A percentile compares a stretch with the other conserved stretches of the same genome.
Conservation (phyloP, 2,113 vertebrate genomes). For the Oryzias melastigma region DNA sequence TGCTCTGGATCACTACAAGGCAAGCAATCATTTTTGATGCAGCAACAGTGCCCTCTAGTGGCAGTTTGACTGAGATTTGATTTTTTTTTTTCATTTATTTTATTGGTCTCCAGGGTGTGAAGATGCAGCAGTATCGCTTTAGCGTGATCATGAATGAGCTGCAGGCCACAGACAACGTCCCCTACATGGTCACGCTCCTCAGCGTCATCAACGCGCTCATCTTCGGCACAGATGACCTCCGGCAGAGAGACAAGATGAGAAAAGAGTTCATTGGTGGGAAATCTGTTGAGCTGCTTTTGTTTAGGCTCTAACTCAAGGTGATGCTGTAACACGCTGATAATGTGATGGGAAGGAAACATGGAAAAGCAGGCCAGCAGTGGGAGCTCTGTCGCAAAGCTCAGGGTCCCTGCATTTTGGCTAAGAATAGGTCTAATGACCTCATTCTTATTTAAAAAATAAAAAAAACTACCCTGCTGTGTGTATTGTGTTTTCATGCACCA, state of each 20-base stretch:
- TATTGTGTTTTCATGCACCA: conserved; percentile 14
- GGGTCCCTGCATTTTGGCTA: conserved; percentile 51
- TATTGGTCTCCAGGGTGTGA: conserved; percentile 78
- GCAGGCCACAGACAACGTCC: conserved; percentile 86
- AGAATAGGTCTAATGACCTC: conserved; percentile 64
- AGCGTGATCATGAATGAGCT: conserved; percentile 93
- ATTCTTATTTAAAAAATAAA: conserved; percentile 43
- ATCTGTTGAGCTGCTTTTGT: not conserved
- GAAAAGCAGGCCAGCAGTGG: conserved; percentile 44
- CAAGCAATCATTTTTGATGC: not conserved
- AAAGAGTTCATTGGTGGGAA: conserved; percentile 91
- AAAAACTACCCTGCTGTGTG: conserved; percentile 5
- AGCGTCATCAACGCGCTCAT: conserved; percentile 94
- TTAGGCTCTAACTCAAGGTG: conserved; percentile 12
- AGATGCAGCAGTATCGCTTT: conserved; percentile 95
- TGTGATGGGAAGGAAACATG: conserved; percentile 12
- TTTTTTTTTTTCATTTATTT: conserved; percentile 5
- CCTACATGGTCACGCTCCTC: conserved; percentile 91
- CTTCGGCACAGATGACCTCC: conserved; percentile 87
- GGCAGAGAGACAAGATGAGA: conserved; percentile 85
- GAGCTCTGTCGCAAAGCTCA: conserved; percentile 39
- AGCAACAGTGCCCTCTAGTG: conserved; percentile 37
- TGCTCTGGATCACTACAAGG: conserved; percentile 96
- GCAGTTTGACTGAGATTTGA: not conserved
- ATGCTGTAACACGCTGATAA: conserved; percentile 6